These are phyloP conservation scores for Aromia moschata DNA, from an alignment of 2,888 invertebrate species.

Conservation along the genomic window DNA sequence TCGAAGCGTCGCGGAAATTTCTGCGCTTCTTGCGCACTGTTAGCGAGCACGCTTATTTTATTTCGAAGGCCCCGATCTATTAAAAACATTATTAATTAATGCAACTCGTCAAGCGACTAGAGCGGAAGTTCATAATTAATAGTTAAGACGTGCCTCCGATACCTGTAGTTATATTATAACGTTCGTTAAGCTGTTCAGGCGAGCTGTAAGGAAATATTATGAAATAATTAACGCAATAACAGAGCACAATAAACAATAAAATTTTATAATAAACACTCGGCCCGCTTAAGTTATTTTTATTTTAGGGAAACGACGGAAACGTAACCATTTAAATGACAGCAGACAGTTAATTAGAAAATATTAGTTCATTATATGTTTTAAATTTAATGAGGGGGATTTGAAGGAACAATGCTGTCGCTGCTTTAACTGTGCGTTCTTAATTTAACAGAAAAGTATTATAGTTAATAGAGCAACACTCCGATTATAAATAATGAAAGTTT, in stretches of 20 bases:
- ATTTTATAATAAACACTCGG: slow-evolving; percentile 1
- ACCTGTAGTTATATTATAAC: neutral
- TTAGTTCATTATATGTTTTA: too few species aligned
- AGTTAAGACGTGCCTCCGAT: slow-evolving; percentile 4
- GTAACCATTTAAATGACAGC: neutral
- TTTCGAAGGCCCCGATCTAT: slow-evolving; percentile 11
- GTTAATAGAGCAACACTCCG: too few species aligned
- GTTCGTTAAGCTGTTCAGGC: slow-evolving; percentile 5
- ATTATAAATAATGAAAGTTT: too few species aligned
- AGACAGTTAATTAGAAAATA: neutral
- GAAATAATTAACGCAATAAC: slow-evolving; percentile 1
- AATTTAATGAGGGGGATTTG: too few species aligned
- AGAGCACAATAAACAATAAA: slow-evolving; percentile 1
- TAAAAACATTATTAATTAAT: slow-evolving; percentile 20
- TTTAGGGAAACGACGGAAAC: neutral
- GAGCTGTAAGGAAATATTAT: neutral
- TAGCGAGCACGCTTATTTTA: slow-evolving; percentile 13
- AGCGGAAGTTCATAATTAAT: slow-evolving; percentile 17
- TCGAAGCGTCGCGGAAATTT: slow-evolving; percentile 8
- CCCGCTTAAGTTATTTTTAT: slow-evolving; percentile 5
- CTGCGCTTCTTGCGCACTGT: neutral
- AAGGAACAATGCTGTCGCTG: too few species aligned
- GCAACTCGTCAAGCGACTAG: slow-evolving; percentile 12
- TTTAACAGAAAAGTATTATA: too few species aligned
- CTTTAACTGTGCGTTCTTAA: too few species aligned